Percentiles rank a stretch among this genome's conserved stretches.
Evolutionary conservation across 2,888 invertebrate species (phyloP).

Genomic region (Apamea anceps): DNA sequence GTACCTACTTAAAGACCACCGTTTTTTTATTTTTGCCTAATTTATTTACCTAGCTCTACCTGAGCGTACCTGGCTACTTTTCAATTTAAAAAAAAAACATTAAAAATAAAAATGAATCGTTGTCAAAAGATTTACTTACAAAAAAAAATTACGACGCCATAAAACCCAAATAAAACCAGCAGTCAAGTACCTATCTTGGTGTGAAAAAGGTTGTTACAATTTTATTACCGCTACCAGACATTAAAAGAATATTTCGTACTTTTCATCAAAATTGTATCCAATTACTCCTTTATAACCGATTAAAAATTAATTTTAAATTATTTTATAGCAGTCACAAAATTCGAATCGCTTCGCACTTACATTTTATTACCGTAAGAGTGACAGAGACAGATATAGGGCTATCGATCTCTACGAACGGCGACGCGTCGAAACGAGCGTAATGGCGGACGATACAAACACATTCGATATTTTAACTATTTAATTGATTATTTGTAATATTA

Average conservation of each 20-base stretch:
- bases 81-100: neutral
- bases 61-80: neutral
- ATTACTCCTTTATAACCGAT: constrained; percentile 39
- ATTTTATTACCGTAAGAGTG: constrained; percentile 72
- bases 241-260: constrained; percentile 29
- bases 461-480: constrained; percentile 75
- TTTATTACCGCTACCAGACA: constrained; percentile 45
- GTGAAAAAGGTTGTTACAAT: constrained; percentile 38
- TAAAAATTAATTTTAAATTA: constrained; percentile 63
- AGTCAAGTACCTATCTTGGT: constrained; percentile 13
- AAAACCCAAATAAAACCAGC: constrained; percentile 30
- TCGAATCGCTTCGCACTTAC: constrained; percentile 74
- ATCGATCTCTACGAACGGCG: constrained; percentile 77
- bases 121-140: neutral
- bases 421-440: constrained; percentile 76
- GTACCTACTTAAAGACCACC: no score
- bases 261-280: constrained; percentile 44
- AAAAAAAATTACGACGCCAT: constrained; percentile 21
- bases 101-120: neutral
- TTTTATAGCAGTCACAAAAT: constrained; percentile 64
- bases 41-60: neutral
- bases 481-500: constrained; percentile 69
- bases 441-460: constrained; percentile 82
- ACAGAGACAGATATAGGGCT: constrained; percentile 79
- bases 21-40: neutral